Percentiles rank a stretch among this genome's conserved stretches.
phyloP scores from a whole-genome alignment of 2,888 invertebrate species.

The Drosophila rellima region DNA sequence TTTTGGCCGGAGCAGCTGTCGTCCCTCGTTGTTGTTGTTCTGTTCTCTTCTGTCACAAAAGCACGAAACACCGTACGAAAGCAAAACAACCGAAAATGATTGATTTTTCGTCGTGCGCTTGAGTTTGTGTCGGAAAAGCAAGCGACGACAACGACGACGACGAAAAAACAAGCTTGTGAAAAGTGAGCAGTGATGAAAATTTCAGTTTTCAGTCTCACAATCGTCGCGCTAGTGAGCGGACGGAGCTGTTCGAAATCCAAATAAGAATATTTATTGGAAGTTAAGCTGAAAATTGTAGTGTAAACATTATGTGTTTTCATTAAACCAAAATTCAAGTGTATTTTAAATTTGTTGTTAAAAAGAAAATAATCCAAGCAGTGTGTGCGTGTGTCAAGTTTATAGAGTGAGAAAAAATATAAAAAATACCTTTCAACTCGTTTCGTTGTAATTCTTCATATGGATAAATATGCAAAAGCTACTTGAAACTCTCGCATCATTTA shows the following conservation, averaged over 20 bases:
- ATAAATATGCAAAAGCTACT: constrained; percentile 31
- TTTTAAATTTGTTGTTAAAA: constrained; percentile 40
- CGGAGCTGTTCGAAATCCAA: constrained; percentile 49
- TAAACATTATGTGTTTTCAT: constrained; percentile 59
- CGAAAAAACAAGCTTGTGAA: constrained; percentile 52
- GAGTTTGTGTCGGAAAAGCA: constrained; percentile 68
- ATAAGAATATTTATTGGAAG: constrained; percentile 37
- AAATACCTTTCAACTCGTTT: constrained; percentile 3
- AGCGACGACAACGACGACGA: constrained; percentile 54
- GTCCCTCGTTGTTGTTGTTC: constrained; percentile 39
- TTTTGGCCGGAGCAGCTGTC: constrained; percentile 55
- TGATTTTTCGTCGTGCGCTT: constrained; percentile 79
- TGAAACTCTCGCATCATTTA: constrained; percentile 42
- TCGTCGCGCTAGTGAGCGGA: constrained; percentile 77
- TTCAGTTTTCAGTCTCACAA: constrained; percentile 67
- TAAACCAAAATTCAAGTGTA: constrained; percentile 56
- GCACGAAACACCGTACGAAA: constrained; percentile 70
- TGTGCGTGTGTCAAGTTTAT: constrained; percentile 21
- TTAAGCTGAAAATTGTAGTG: constrained; percentile 62
- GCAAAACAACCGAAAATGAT: constrained; percentile 80
- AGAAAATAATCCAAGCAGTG: constrained; percentile 12
- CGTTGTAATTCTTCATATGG: constrained; percentile 14
- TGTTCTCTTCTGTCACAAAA: constrained; percentile 48
- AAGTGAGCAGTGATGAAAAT: constrained; percentile 59
- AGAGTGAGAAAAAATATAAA: constrained; percentile 19